Conservation (phyloP, 64 coral and sea anemone species). For the Stylophora pistillata region DNA sequence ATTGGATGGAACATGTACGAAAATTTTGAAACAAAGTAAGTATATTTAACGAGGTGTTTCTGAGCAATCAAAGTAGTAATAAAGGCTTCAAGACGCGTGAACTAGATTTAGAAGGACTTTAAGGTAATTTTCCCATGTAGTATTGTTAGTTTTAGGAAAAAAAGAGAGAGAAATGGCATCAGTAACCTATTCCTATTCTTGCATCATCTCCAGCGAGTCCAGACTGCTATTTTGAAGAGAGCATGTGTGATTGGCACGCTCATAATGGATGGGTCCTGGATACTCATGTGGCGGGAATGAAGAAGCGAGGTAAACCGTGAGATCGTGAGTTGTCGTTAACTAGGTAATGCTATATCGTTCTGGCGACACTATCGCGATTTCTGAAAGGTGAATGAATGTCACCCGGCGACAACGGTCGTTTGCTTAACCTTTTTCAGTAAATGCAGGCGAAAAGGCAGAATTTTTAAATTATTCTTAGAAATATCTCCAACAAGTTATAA, state of each 20-base stretch:
- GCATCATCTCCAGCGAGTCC: not conserved
- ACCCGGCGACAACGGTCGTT: no score
- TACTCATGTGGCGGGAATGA: not conserved
- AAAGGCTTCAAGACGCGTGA: no score
- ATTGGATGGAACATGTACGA: conserved; percentile 17
- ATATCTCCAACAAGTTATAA: no score
- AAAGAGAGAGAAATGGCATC: not conserved
- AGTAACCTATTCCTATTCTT: not conserved
- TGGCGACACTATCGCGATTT: no score
- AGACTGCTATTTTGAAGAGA: conserved; percentile 10
- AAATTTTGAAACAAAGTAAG: conserved; percentile 31
- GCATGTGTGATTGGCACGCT: not conserved
- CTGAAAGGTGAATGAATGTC: no score
- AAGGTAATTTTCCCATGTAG: no score
- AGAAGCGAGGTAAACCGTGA: not conserved
- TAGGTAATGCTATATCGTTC: not conserved
- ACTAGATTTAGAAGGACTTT: no score
- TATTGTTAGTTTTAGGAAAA: not conserved
- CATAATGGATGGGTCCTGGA: not conserved
- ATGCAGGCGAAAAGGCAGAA: no score
- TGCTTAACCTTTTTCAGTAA: no score
- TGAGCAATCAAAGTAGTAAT: not conserved
- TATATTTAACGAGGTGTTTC: not conserved
- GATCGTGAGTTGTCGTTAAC: no score
- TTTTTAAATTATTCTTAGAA: no score